Evolutionary conservation across 2,888 invertebrate species (phyloP).

Genomic region (Oegoconia quadripuncta): DNA sequence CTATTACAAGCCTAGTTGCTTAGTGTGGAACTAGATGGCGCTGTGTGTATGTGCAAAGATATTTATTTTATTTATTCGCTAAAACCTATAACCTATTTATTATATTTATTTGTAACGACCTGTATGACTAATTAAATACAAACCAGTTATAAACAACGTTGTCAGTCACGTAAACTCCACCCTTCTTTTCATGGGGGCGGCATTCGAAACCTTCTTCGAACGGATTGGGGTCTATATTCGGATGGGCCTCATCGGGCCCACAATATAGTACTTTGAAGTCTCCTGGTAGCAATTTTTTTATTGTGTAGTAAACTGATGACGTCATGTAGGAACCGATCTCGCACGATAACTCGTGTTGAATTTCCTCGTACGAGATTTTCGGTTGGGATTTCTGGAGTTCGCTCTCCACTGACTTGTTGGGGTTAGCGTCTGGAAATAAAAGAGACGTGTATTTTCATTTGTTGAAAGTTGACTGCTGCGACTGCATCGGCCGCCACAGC

Average conservation of each 20-base stretch:
- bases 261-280: slow-evolving; percentile 88
- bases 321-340: slow-evolving; percentile 87
- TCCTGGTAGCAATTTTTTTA: slow-evolving; percentile 90
- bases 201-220: slow-evolving; percentile 83
- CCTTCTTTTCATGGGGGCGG: slow-evolving; percentile 83
- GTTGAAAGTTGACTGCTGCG: background rate
- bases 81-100: too few relatives aligned
- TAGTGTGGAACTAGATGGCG: too few relatives aligned
- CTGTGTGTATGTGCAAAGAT: too few relatives aligned
- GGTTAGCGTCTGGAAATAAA: slow-evolving; percentile 53
- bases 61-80: too few relatives aligned
- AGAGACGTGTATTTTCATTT: too few relatives aligned
- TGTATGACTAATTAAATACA: too few relatives aligned
- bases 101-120: too few relatives aligned
- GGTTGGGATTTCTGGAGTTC: slow-evolving; percentile 50
- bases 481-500: too few relatives aligned
- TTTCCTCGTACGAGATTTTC: slow-evolving; percentile 52
- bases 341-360: slow-evolving; percentile 80
- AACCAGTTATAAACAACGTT: slow-evolving; percentile 87
- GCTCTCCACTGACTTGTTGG: slow-evolving; percentile 58
- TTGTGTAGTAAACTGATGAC: slow-evolving; percentile 86
- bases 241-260: slow-evolving; percentile 59
- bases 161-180: slow-evolving; percentile 89
- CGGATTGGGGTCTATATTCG: slow-evolving; percentile 82
- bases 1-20: too few relatives aligned